Evolutionary conservation across 2,797 vertebrate genomes (phyloP), one percentile per base, ranked within the genome.

Genomic region (Pitangus sulphuratus): DNA sequence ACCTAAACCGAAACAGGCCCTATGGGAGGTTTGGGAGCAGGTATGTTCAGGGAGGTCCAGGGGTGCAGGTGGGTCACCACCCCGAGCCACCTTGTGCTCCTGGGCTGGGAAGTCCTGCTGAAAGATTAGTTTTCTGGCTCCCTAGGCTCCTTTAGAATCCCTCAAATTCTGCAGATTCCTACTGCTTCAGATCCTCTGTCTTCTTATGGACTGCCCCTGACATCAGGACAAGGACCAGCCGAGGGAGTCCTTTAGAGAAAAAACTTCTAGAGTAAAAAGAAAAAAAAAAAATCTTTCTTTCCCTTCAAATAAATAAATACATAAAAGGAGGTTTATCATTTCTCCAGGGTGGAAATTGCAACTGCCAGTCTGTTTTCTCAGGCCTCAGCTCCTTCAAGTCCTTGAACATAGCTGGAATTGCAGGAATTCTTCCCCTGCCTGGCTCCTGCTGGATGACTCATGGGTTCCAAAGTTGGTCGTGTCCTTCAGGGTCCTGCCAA

Each of bases 331-430:
- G 11, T n/a, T 82, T 72, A 21, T 76, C 28, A 42, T 51, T 91
- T 87, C 69, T 74, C 62, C 21, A 28, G 87, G 60, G 60, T 57
- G n/a, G 64, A 80, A 92, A 85, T 76, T 39, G 37, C 40, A 75
- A 48, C 91, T 81, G 65, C 33, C 47, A 40, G 16, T 24, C 56
- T 82, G 35, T 78, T 82, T 75, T 54, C 74, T 82, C 37, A 71
- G 84, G 48, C 33, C 82, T 76, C 0, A 0, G 24, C 82, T 89
- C 84, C 0, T 6, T 74, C 82, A 87, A 74, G 93, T 57, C 53
- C 94, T 95, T 87, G 53, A 94, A 50, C 79, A 65, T n/a, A 87
- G 53, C 37, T 50, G 44, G 79, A 91, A 91, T 94, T 84, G 60
- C 53, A 74, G 3, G 45, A 87, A 50, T 84, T 91, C 40, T 95